Evolutionary conservation across 1,140 invertebrate genomes (phyloP).

Genomic region (Ceratitis capitata): DNA sequence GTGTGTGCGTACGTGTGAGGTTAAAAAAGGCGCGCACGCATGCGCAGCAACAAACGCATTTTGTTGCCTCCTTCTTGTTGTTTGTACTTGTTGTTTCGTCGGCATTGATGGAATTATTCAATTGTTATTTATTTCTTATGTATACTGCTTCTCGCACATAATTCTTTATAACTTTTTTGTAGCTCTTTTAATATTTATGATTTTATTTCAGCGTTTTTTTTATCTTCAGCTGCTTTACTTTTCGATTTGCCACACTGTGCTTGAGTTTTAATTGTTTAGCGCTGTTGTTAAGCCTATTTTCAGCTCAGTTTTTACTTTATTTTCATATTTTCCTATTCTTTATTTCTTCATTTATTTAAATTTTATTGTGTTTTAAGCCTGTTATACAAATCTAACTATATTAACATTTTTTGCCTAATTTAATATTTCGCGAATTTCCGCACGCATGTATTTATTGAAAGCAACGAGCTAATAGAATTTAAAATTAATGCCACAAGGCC

Average conservation of each 20-base stretch:
- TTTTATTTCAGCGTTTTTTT: too few relatives aligned
- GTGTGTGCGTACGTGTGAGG: not conserved
- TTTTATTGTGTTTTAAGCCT: not conserved
- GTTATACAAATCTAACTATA: not conserved
- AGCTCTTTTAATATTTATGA: too few relatives aligned
- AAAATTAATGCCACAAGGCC: too few relatives aligned
- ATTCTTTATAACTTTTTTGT: too few relatives aligned
- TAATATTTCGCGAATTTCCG: not conserved
- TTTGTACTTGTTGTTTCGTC: not conserved
- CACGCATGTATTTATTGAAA: not conserved
- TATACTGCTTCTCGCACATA: not conserved
- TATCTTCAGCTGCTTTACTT: not conserved
- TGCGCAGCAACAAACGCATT: slow-evolving; percentile 15
- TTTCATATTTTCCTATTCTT: too few relatives aligned
- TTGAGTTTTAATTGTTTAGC: slow-evolving; percentile 13
- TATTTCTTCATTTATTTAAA: not conserved
- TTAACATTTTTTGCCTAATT: not conserved
- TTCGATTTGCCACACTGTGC: slow-evolving; percentile 6
- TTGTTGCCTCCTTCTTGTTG: not conserved
- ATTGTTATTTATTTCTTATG: not conserved
- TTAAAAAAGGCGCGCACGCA: not conserved
- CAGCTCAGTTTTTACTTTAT: not conserved
- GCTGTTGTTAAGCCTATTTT: not conserved
- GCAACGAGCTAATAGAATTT: too few relatives aligned
- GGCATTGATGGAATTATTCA: slow-evolving; percentile 23